A percentile compares a stretch with the other conserved stretches of the same genome.
These are phyloP conservation scores for Decapterus maruadsi DNA, from an alignment of 2,797 vertebrate genomes.

Conservation along the genomic window DNA sequence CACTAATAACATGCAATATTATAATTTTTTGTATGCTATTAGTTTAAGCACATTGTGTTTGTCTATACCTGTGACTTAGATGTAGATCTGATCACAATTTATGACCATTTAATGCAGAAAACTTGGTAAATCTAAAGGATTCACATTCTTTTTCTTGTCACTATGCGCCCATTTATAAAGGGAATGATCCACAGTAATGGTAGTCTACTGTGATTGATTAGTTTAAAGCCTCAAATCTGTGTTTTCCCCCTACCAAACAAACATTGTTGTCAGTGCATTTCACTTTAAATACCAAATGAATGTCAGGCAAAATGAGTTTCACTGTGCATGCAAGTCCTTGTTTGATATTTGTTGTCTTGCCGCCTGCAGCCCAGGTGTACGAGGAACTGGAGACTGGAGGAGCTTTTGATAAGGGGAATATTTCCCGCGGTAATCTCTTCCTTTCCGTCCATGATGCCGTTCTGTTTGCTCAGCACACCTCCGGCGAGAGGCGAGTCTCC, in stretches of 20 bases:
- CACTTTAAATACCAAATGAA: neutral
- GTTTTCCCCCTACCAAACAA: neutral
- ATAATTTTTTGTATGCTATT: too few species aligned
- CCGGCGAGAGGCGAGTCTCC: constrained; percentile 34
- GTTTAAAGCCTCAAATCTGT: neutral
- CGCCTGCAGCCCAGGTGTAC: constrained; percentile 90
- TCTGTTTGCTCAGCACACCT: constrained; percentile 86
- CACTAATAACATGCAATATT: too few species aligned
- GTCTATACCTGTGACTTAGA: too few species aligned
- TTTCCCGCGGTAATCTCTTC: constrained; percentile 88
- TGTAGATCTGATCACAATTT: too few species aligned
- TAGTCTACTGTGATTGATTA: constrained; percentile 12
- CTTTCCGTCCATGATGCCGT: constrained; percentile 92
- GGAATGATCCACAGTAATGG: constrained; percentile 13
- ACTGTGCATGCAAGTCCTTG: neutral
- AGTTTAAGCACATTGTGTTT: too few species aligned
- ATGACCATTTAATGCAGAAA: too few species aligned
- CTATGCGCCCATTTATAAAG: too few species aligned
- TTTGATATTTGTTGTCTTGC: constrained; percentile 30
- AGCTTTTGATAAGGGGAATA: constrained; percentile 89
- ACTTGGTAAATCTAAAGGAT: too few species aligned
- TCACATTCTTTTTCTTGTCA: too few species aligned
- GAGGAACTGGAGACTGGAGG: constrained; percentile 91
- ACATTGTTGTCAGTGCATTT: neutral
- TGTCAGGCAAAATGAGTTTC: neutral